Conservation (phyloP, 1,140 invertebrate species). For the Cotesia chilonis region DNA sequence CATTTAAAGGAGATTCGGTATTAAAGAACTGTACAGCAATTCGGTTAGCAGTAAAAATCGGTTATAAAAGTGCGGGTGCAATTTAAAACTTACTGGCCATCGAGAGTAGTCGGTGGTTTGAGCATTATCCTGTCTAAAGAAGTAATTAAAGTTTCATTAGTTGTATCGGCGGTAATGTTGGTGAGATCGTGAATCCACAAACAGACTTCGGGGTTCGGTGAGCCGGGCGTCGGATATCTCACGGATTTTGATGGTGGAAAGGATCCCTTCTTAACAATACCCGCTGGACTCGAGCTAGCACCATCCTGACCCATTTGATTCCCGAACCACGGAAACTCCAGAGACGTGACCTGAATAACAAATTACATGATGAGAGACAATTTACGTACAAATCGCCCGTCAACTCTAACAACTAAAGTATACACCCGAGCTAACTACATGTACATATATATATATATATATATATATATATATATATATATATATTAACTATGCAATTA, state of each 20-base stretch:
- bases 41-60: no score
- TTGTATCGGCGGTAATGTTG: constrained; percentile 65
- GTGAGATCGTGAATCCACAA: constrained; percentile 83
- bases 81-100: constrained; percentile 73
- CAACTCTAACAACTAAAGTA: constrained; percentile 48
- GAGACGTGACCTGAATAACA: constrained; percentile 46
- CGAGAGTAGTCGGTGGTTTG: constrained; percentile 74
- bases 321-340: constrained; percentile 79
- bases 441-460: no score
- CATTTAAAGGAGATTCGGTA: not conserved
- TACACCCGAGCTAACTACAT: constrained; percentile 51
- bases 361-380: not conserved
- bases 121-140: constrained; percentile 70
- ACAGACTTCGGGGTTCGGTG: constrained; percentile 81
- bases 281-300: constrained; percentile 39
- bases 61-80: not conserved
- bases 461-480: no score
- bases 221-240: constrained; percentile 85
- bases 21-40: no score
- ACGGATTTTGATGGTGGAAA: constrained; percentile 81
- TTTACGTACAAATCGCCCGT: not conserved
- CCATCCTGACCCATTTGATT: constrained; percentile 59
- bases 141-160: constrained; percentile 27
- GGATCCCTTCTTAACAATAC: constrained; percentile 55
- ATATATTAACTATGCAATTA: no score